These are phyloP conservation scores for Melitaea cinxia DNA, from an alignment of 1,140 invertebrate species.

Conservation along the genomic window DNA sequence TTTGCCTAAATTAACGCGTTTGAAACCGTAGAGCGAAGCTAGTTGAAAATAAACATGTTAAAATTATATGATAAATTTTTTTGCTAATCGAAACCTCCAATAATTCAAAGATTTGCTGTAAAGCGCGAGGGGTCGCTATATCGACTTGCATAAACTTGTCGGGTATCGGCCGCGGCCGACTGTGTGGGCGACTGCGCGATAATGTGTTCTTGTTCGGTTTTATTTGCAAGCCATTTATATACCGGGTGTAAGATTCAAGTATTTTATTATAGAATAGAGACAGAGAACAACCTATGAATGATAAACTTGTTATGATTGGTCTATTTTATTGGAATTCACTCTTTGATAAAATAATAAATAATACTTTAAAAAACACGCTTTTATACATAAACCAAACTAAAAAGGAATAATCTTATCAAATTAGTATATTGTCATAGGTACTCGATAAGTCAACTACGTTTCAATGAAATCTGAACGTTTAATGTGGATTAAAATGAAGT, in stretches of 20 bases:
- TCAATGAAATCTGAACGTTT: no score
- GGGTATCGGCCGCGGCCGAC: background rate
- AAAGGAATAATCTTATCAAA: no score
- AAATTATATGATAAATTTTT: background rate
- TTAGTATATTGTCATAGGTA: no score
- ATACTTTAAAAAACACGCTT: no score
- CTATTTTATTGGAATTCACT: no score
- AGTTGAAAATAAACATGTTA: no score
- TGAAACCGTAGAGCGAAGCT: no score
- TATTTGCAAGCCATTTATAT: slow-evolving; percentile 14
- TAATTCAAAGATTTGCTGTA: slow-evolving; percentile 10
- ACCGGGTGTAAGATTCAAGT: background rate
- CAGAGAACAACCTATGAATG: background rate
- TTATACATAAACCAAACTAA: no score
- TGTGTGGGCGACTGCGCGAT: slow-evolving; percentile 24
- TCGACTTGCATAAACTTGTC: slow-evolving; percentile 32
- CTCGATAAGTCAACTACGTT: no score
- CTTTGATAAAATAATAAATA: no score
- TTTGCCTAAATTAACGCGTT: no score
- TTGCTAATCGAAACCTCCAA: background rate
- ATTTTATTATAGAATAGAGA: slow-evolving; percentile 4
- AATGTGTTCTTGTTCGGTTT: slow-evolving; percentile 21
- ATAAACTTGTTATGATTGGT: background rate
- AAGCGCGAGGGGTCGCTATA: slow-evolving; percentile 6
- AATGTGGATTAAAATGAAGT: no score